These are phyloP conservation scores for Morelia viridis DNA, from an alignment of 2,797 vertebrate genomes.

Conservation along the genomic window DNA sequence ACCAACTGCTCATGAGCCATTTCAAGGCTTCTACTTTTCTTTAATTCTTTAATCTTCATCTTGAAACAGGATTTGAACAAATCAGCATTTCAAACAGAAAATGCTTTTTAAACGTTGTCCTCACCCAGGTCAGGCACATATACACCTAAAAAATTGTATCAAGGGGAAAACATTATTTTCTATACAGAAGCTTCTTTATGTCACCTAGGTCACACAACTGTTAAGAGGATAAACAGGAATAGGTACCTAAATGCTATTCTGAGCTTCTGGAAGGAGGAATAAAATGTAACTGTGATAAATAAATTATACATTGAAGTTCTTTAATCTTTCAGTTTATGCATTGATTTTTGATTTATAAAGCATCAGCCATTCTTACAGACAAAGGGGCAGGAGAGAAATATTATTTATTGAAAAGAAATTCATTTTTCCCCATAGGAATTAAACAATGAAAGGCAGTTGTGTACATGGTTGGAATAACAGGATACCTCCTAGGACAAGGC, in stretches of 20 bases:
- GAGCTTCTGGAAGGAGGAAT: neutral
- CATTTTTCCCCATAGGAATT: neutral
- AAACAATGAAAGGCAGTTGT: neutral
- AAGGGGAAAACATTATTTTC: neutral
- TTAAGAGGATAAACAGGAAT: neutral
- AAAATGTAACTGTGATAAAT: neutral
- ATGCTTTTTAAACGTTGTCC: neutral
- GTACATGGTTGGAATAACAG: neutral
- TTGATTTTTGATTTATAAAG: neutral
- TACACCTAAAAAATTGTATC: neutral
- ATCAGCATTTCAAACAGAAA: neutral
- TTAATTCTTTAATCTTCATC: neutral
- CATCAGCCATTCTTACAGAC: neutral
- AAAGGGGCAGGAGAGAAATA: neutral
- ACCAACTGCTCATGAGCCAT: neutral
- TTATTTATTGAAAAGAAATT: neutral
- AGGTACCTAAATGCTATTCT: neutral
- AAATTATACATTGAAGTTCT: neutral
- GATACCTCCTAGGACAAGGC: neutral
- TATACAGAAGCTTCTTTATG: neutral
- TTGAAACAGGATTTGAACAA: neutral
- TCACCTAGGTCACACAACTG: neutral
- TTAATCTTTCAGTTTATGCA: neutral
- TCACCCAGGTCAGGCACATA: neutral
- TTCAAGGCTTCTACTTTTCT: neutral